Conservation (phyloP, 2,797 vertebrate genomes). For the Podarcis lilfordi region DNA sequence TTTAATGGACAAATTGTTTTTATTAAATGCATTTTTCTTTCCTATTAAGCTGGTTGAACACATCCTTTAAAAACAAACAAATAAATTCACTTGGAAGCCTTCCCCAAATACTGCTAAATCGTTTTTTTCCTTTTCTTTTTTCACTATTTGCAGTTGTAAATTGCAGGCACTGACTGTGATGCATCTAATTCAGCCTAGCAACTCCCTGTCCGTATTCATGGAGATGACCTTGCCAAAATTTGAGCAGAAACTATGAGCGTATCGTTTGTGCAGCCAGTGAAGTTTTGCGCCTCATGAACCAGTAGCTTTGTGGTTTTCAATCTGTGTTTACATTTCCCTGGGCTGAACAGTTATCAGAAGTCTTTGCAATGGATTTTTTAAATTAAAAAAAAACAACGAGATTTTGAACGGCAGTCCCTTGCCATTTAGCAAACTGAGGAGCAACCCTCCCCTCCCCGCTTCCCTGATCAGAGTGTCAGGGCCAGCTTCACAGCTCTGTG, state of each 20-base stretch:
- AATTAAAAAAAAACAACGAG: too few relatives aligned
- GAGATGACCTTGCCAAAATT: background rate
- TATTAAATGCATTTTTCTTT: too few relatives aligned
- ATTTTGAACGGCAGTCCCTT: background rate
- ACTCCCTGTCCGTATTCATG: background rate
- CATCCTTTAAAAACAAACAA: too few relatives aligned
- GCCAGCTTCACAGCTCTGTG: too few relatives aligned
- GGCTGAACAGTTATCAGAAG: background rate
- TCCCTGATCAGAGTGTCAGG: too few relatives aligned
- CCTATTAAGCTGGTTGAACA: too few relatives aligned
- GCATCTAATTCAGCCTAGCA: background rate
- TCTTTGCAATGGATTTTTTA: background rate
- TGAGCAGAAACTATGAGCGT: too few relatives aligned
- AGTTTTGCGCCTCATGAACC: background rate
- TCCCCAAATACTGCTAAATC: background rate
- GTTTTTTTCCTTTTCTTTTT: background rate
- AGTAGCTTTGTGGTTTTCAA: background rate
- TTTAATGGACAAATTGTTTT: too few relatives aligned
- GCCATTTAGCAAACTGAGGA: background rate
- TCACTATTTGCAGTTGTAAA: background rate
- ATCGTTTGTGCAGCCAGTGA: background rate
- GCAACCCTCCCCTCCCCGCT: too few relatives aligned
- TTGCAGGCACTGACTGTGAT: background rate
- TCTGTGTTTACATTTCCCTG: background rate
- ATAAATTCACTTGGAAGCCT: background rate